Percentiles rank a stretch among this genome's conserved stretches.
These are phyloP conservation scores for Heliconius melpomene DNA, from an alignment of 1,140 invertebrate genomes.

Conservation along the genomic window DNA sequence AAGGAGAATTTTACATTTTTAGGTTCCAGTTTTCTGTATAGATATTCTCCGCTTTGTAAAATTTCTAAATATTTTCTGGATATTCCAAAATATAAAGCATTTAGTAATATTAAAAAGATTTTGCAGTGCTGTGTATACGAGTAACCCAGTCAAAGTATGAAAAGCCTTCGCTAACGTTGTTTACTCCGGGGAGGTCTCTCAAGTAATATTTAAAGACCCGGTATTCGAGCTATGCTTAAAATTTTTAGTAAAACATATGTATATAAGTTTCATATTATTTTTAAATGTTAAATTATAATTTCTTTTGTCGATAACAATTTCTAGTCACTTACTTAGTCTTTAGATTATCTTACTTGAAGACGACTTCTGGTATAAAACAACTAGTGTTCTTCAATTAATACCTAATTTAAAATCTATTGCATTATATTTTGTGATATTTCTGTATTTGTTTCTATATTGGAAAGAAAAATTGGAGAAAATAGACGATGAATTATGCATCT, in stretches of 20 bases:
- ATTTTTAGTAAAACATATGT: too few species aligned
- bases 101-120: constrained; percentile 4
- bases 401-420: too few species aligned
- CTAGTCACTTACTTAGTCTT: too few species aligned
- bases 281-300: background rate
- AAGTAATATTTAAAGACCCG: constrained; percentile 23
- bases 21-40: background rate
- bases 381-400: too few species aligned
- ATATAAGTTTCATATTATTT: background rate
- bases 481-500: background rate
- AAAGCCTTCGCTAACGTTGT: constrained; percentile 9
- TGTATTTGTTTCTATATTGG: background rate
- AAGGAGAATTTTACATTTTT: too few species aligned
- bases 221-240: background rate
- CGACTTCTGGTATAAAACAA: too few species aligned
- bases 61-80: background rate
- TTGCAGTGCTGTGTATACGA: background rate
- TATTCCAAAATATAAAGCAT: background rate
- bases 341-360: too few species aligned
- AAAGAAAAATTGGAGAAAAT: background rate
- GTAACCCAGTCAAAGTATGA: constrained; percentile 12
- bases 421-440: too few species aligned
- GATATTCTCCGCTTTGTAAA: too few species aligned
- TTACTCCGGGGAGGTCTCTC: constrained; percentile 20
- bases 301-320: background rate